Conservation (phyloP, 37 sponge, comb jelly and placozoan species). For the Diacarnus erythraeanus region DNA sequence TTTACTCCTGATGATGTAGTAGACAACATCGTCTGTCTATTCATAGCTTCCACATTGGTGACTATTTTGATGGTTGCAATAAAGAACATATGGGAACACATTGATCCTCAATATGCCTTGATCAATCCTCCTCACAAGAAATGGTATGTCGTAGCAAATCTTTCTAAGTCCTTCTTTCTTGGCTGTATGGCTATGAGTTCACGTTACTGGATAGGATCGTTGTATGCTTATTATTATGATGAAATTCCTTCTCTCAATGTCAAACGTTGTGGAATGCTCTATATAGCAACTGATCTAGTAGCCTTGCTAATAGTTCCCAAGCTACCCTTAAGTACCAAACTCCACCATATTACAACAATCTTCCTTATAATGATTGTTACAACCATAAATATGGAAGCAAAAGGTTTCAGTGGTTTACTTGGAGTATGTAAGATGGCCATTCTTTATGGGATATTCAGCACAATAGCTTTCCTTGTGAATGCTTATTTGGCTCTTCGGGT, state of each 20-base stretch:
- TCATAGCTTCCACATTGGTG: slow-evolving; percentile 18
- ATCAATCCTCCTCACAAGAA: slow-evolving; percentile 80
- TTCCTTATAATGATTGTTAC: slow-evolving; percentile 33
- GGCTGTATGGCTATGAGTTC: slow-evolving; percentile 31
- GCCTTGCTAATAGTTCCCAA: slow-evolving; percentile 82
- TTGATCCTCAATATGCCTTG: slow-evolving; percentile 47
- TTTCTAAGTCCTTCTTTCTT: slow-evolving; percentile 67
- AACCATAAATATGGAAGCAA: slow-evolving; percentile 29
- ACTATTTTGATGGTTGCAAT: slow-evolving; percentile 8
- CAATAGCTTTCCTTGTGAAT: slow-evolving; percentile 73
- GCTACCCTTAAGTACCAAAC: slow-evolving; percentile 67
- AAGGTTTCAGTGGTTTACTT: slow-evolving; percentile 55
- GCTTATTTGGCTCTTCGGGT: slow-evolving; percentile 81
- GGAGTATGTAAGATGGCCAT: slow-evolving; percentile 74
- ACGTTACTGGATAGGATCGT: slow-evolving; percentile 47
- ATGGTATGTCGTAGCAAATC: slow-evolving; percentile 86
- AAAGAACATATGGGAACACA: slow-evolving; percentile 24
- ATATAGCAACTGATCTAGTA: slow-evolving; percentile 76
- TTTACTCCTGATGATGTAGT: slow-evolving; percentile 51
- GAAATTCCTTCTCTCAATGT: slow-evolving; percentile 33
- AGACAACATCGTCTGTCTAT: slow-evolving; percentile 35
- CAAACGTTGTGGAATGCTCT: slow-evolving; percentile 59
- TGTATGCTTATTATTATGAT: slow-evolving; percentile 29
- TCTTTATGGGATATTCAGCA: slow-evolving; percentile 73
- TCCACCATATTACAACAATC: slow-evolving; percentile 71